Evolutionary conservation across 2,888 invertebrate genomes (phyloP).

Genomic region (Parapristionchus giblindavisi): DNA sequence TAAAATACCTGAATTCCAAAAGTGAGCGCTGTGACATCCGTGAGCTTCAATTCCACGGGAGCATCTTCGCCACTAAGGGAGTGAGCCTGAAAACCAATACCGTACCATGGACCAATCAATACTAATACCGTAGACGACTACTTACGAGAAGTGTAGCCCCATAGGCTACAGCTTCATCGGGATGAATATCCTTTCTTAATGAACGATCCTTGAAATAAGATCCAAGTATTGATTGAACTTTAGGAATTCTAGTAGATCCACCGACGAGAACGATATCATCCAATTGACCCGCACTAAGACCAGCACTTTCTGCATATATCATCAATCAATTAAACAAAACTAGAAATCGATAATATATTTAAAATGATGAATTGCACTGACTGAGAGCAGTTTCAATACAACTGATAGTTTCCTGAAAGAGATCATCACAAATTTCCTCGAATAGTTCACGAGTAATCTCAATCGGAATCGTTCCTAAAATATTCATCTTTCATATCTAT

Average conservation of each 20-base stretch:
- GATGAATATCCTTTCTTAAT: neutral
- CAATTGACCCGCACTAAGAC: neutral
- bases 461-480: too few species aligned
- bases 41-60: neutral
- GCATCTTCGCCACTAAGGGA: neutral
- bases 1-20: neutral
- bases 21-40: neutral
- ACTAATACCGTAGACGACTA: neutral
- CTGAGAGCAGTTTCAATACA: neutral
- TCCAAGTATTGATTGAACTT: neutral
- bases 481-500: too few species aligned
- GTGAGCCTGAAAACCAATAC: neutral
- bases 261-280: constrained; percentile 21
- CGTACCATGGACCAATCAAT: neutral
- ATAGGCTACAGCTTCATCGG: neutral
- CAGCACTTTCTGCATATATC: too few species aligned
- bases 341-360: too few species aligned
- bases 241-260: constrained; percentile 7
- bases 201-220: neutral
- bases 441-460: neutral
- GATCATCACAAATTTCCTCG: neutral
- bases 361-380: neutral
- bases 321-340: too few species aligned
- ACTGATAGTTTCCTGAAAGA: neutral
- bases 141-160: constrained; percentile 2